phyloP scores from a whole-genome alignment of 64 coral and sea anemone genomes.

The Montipora cactus region DNA sequence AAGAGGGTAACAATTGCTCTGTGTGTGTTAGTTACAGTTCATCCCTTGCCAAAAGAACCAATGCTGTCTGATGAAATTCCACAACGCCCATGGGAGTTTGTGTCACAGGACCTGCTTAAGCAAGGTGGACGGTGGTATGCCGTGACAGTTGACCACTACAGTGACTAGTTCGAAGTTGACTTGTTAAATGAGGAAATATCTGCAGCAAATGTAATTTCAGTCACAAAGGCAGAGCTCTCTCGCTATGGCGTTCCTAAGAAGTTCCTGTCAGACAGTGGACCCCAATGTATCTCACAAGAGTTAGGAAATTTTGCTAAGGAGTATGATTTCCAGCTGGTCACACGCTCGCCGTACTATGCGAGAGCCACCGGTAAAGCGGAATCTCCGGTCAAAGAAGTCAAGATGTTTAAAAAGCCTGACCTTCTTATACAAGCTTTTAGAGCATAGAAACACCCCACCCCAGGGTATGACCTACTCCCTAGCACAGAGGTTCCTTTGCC shows the following conservation, averaged over 20 bases:
- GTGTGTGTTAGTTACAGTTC: too few relatives aligned
- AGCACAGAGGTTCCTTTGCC: conserved; percentile 37
- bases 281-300: conserved; percentile 24
- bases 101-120: too few relatives aligned
- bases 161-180: conserved; percentile 26
- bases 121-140: not conserved
- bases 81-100: too few relatives aligned
- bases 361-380: conserved; percentile 58
- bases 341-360: conserved; percentile 21
- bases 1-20: too few relatives aligned
- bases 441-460: too few relatives aligned
- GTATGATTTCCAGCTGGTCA: conserved; percentile 64
- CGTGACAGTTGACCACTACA: not conserved
- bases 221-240: not conserved
- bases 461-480: too few relatives aligned
- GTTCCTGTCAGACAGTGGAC: not conserved
- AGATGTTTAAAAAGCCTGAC: conserved; percentile 62
- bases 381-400: conserved; percentile 24
- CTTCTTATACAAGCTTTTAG: not conserved
- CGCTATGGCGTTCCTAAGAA: not conserved
- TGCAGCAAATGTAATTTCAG: conserved; percentile 10
- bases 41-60: too few relatives aligned
- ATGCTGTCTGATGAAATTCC: too few relatives aligned
- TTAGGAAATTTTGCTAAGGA: conserved; percentile 59
- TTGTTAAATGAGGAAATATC: not conserved